These are phyloP conservation scores for Ypsolopha sequella DNA, from an alignment of 2,888 invertebrate species.

Conservation along the genomic window DNA sequence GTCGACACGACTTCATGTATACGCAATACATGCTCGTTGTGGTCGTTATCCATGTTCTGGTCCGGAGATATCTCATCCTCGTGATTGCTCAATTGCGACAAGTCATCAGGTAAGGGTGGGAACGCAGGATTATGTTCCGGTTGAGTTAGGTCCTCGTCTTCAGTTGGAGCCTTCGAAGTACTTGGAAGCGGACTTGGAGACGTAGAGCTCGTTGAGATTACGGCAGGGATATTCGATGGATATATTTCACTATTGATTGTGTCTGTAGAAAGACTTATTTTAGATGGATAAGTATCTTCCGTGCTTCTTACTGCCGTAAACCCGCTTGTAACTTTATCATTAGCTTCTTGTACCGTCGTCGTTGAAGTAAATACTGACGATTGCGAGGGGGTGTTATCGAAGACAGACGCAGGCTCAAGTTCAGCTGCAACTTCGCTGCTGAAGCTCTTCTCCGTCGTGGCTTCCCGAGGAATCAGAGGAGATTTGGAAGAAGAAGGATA, in stretches of 20 bases:
- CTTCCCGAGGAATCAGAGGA: conserved; percentile 53
- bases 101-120: conserved; percentile 57
- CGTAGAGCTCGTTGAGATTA: conserved; percentile 32
- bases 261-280: conserved; percentile 49
- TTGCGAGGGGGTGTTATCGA: no score
- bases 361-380: no score
- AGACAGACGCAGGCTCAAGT: no score
- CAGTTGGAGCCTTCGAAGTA: conserved; percentile 40
- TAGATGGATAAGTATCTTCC: conserved; percentile 39
- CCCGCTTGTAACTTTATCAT: no score
- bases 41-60: conserved; percentile 34
- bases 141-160: conserved; percentile 45
- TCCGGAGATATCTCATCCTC: conserved; percentile 52
- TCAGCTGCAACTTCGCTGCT: conserved; percentile 15
- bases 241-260: conserved; percentile 42
- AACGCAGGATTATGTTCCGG: conserved; percentile 60
- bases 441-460: conserved; percentile 37
- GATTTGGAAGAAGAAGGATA: conserved; percentile 56
- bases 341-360: no score
- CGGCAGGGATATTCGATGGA: conserved; percentile 32
- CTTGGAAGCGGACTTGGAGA: conserved; percentile 15
- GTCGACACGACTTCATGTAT: conserved; percentile 28
- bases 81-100: conserved; percentile 46
- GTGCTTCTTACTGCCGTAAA: conserved; percentile 17
- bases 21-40: conserved; percentile 14